Conservation (phyloP, 2,113 vertebrate genomes). For the Phrynocephalus versicolor region DNA sequence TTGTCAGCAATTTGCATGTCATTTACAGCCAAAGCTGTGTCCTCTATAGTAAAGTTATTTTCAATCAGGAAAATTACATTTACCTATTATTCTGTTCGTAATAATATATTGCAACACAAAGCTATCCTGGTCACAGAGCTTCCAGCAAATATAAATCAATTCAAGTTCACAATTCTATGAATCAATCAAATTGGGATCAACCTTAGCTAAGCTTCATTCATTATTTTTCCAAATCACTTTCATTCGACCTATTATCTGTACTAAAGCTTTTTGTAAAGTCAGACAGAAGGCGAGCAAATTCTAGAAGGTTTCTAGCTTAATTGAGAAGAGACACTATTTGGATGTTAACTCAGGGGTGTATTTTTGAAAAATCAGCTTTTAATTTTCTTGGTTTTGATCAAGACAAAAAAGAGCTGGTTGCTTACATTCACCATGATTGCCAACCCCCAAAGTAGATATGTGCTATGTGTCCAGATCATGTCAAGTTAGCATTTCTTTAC, state of each 20-base stretch:
- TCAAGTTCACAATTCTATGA: not conserved
- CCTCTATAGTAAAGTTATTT: constrained; percentile 25
- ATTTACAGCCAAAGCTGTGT: constrained; percentile 15
- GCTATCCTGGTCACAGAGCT: constrained; percentile 2
- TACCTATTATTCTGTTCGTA: constrained; percentile 10
- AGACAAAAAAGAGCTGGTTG: too few relatives aligned
- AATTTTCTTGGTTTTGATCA: not conserved
- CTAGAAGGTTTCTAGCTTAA: not conserved
- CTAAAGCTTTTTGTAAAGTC: not conserved
- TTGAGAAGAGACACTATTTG: not conserved
- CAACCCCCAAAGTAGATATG: too few relatives aligned
- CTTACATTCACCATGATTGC: too few relatives aligned
- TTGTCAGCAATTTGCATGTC: constrained; percentile 27
- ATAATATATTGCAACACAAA: constrained; percentile 31
- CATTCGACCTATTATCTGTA: not conserved
- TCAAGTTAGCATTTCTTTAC: too few relatives aligned
- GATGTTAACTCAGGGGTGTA: not conserved
- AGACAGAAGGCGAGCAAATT: not conserved
- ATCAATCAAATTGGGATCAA: not conserved
- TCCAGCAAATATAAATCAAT: constrained; percentile 14
- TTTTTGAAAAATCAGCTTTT: not conserved
- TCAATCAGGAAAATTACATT: not conserved
- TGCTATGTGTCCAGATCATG: too few relatives aligned
- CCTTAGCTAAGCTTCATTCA: not conserved
- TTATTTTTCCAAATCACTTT: not conserved